Evolutionary conservation across 1,140 invertebrate species (phyloP).

Genomic region (Drosophila sucinea): DNA sequence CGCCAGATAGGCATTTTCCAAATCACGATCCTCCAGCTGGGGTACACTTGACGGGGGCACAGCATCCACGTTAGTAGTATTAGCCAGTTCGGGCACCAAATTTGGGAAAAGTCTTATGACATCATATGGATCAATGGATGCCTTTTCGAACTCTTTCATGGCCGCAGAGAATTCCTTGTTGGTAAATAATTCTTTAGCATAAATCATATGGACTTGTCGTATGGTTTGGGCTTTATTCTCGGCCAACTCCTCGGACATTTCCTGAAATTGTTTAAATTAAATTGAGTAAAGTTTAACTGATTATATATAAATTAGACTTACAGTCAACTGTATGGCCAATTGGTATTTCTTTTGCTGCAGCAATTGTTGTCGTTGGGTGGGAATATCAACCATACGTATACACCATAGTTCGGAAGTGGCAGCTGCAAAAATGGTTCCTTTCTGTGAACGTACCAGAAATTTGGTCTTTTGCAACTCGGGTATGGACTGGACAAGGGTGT

Average conservation of each 20-base stretch:
- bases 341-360: conserved; percentile 96
- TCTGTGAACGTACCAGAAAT: conserved; percentile 87
- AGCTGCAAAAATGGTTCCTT: conserved; percentile 93
- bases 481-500: conserved; percentile 90
- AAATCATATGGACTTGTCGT: conserved; percentile 94
- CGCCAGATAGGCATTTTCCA: conserved; percentile 94
- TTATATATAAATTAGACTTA: conserved; percentile 84
- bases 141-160: conserved; percentile 94
- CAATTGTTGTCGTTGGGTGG: conserved; percentile 91
- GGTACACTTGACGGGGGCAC: conserved; percentile 83
- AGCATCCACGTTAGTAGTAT: conserved; percentile 82
- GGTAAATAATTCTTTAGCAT: conserved; percentile 95
- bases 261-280: conserved; percentile 84
- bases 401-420: conserved; percentile 95
- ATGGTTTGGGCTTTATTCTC: conserved; percentile 92
- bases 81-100: conserved; percentile 87
- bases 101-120: conserved; percentile 97
- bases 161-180: conserved; percentile 94
- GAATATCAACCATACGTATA: conserved; percentile 90
- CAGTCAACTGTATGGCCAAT: conserved; percentile 95
- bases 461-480: conserved; percentile 88
- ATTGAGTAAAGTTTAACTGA: background rate
- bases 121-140: conserved; percentile 96
- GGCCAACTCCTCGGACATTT: conserved; percentile 91
- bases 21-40: conserved; percentile 91